Evolutionary conservation across 1,140 invertebrate genomes (phyloP), one percentile per base, ranked within the genome.

Genomic region (Euwallacea fornicatus): DNA sequence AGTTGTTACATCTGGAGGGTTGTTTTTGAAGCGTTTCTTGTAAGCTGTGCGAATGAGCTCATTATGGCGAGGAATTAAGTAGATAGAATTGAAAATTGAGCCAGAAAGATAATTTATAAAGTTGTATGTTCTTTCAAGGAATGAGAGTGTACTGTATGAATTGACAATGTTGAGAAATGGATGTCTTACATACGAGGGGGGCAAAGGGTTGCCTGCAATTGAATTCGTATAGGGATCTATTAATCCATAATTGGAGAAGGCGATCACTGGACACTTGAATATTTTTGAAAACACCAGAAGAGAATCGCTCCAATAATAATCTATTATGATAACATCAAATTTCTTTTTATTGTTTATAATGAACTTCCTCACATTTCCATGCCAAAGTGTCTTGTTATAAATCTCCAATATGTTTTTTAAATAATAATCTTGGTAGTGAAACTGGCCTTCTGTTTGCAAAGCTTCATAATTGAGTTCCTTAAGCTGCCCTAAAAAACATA

Each of bases 381-480:
- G 46, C 46, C 46, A 50, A 50, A 50, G 46, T 6, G 46, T 50
- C 13, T 50, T 50, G 7, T 50, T 50, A 50, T 50, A 50, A 50
- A 50, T 50, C 9, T 50, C 9, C 13, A 50, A 13, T 2, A 50
- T 13, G 3, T 6, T 50, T 2, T 50, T 13, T 6, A 50, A 33
- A 33, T 33, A 33, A 33, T 33, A 33, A 33, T 4, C 4, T 33
- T 33, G 21, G 21, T 13, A 2, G 46, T 50, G 2, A 50, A 50
- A 50, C 9, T 6, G 7, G 46, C 9, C 7, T 50, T 33, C 21
- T 4, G 4, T 6, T 3, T 50, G 46, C 0, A 13, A 10, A 50
- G 9, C 46, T 50, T 50, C 46, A 6, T 50, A 50, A 11, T 10
- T 11, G 9, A 50, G 2, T 0, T 50, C 46, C 6, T 10, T 13